phyloP scores from a whole-genome alignment of 2,113 vertebrate genomes.

The Glaucidium brasilianum region DNA sequence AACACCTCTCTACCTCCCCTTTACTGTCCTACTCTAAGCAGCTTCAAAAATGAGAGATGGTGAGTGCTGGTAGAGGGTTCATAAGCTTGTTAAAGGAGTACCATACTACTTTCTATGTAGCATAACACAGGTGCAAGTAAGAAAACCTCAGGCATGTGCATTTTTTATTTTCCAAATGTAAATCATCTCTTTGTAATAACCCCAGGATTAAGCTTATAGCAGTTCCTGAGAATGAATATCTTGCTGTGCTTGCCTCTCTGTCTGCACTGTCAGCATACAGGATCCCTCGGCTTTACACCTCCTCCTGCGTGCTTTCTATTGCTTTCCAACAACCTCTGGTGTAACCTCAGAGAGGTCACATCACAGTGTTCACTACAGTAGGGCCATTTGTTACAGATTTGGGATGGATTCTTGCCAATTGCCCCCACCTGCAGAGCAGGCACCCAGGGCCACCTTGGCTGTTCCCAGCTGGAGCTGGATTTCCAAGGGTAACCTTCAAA shows the following conservation, averaged over 20 bases:
- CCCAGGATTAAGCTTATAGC: not conserved
- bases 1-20: fast-evolving
- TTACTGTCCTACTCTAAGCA: not conserved
- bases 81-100: not conserved
- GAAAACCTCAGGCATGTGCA: not conserved
- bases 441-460: not conserved
- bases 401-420: not conserved
- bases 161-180: conserved; percentile 10
- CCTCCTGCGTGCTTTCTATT: not conserved
- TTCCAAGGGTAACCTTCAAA: not conserved
- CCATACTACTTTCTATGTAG: not conserved
- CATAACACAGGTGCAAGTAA: not conserved
- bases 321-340: not conserved
- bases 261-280: not conserved
- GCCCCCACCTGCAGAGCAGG: not conserved
- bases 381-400: not conserved
- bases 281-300: not conserved
- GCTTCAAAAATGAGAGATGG: not conserved
- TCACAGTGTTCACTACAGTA: not conserved
- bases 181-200: not conserved
- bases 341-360: not conserved
- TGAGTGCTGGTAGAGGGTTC: not conserved
- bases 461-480: not conserved
- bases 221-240: not conserved
- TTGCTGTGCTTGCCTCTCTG: not conserved